A percentile compares a stretch with the other conserved stretches of the same genome.
Evolutionary conservation across 2,888 invertebrate genomes (phyloP).

Genomic region (Oscheius sp.): DNA sequence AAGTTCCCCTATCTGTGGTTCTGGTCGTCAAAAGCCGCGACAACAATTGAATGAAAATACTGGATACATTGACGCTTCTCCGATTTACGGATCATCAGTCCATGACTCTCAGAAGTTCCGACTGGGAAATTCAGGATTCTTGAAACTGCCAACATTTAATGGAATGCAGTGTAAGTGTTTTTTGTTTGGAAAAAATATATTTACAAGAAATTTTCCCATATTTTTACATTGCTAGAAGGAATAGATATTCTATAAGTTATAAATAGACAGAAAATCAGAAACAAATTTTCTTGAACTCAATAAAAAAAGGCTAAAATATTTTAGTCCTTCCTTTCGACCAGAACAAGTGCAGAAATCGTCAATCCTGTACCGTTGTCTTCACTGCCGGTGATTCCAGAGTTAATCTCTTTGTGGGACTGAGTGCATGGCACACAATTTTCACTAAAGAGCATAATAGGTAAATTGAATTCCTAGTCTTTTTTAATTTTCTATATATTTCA

Average conservation of each 20-base stretch:
- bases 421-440: conserved; percentile 76
- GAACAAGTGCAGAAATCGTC: conserved; percentile 57
- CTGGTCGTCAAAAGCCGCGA: conserved; percentile 89
- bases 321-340: conserved; percentile 66
- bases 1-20: conserved; percentile 94
- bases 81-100: conserved; percentile 86
- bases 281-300: too few species aligned
- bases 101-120: conserved; percentile 67
- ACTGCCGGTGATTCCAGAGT: conserved; percentile 70
- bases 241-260: too few species aligned
- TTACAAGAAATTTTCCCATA: not conserved
- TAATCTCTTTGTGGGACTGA: conserved; percentile 72
- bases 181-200: too few species aligned
- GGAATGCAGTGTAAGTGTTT: conserved; percentile 43
- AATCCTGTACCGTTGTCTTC: conserved; percentile 65
- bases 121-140: conserved; percentile 62
- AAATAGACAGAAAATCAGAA: too few species aligned
- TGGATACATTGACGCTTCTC: conserved; percentile 84
- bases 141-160: conserved; percentile 64
- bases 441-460: conserved; percentile 88
- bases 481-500: too few species aligned
- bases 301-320: too few species aligned
- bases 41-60: conserved; percentile 83
- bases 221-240: too few species aligned
- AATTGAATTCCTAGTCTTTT: not conserved